Evolutionary conservation across 2,888 invertebrate genomes (phyloP), one percentile per base, ranked within the genome.

Genomic region (Idaea dimidiata): DNA sequence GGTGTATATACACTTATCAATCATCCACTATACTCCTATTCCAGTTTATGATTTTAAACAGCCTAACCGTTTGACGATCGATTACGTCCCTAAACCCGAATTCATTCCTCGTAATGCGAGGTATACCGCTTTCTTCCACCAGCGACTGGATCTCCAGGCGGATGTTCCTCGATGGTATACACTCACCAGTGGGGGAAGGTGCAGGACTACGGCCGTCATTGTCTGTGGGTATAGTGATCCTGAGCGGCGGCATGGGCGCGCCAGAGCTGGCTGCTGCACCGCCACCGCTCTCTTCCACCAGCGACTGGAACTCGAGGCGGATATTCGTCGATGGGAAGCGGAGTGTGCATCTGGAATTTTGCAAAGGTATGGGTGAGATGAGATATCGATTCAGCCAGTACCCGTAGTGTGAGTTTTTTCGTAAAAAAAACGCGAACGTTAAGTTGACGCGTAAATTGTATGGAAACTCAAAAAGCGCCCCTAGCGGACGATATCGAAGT

Each of bases 321-420:
- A 99, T 99, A 88, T 97, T 98, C 84, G 99, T 99, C 87, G 98
- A 99, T 66, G 99, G 99, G 93, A 99, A 99, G 77, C 99, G 95
- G 81, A 99, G 95, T 72, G 96, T 96, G 93, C 99, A 99, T 91
- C 98, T 99, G 94, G 16, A 94, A 94, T 59, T 17, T 43, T 43
- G 10, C 10, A 43, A 43, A 14, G 14, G 7, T 33, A 33, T 33
- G 1, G 7, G 7, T 33, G 33, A 14, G 14, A 14, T 10, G 10
- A 10, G 5, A 3, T 24, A 24, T 24, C 24, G 24, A 24, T 24
- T 24, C 24, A 24, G 24, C 24, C 24, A 24, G 24, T 24, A 1
- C 24, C n/a, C n/a, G n/a, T n/a, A n/a, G n/a, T n/a, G n/a, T n/a
- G n/a, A n/a, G n/a, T n/a, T n/a, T n/a, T n/a, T n/a, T n/a, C n/a